phyloP scores from a whole-genome alignment of 2,888 invertebrate species.

The Notocelia uddmanniana region DNA sequence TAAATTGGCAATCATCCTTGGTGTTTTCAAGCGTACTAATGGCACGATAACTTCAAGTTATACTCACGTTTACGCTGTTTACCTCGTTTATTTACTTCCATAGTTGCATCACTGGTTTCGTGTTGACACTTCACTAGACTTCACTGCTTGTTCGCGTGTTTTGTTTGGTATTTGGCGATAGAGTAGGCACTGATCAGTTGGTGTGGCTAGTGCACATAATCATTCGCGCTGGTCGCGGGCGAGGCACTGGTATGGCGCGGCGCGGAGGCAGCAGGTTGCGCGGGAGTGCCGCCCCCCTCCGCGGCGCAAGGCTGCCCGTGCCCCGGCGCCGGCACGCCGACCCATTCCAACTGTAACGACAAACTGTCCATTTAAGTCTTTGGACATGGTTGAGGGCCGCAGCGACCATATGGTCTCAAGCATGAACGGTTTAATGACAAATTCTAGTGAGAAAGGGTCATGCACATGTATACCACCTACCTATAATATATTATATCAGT shows the following conservation, averaged over 20 bases:
- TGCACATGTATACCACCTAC: neutral
- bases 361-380: conserved; percentile 84
- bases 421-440: conserved; percentile 63
- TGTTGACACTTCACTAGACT: conserved; percentile 65
- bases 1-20: conserved; percentile 17
- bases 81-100: conserved; percentile 63
- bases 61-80: conserved; percentile 57
- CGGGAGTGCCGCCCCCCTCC: conserved; percentile 60
- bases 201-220: conserved; percentile 58
- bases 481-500: neutral
- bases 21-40: conserved; percentile 60
- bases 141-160: conserved; percentile 61
- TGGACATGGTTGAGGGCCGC: conserved; percentile 81
- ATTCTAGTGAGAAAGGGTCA: neutral
- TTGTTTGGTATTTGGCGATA: conserved; percentile 53
- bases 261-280: conserved; percentile 78
- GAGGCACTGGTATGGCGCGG: conserved; percentile 69
- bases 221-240: conserved; percentile 68
- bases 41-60: conserved; percentile 51
- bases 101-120: conserved; percentile 64
- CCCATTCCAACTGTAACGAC: conserved; percentile 83
- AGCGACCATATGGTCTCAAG: conserved; percentile 79
- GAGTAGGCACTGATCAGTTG: conserved; percentile 48
- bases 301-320: conserved; percentile 65
- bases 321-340: conserved; percentile 62